Evolutionary conservation across 2,888 invertebrate genomes (phyloP), one percentile per base, ranked within the genome.

Genomic region (Asteroscopus sphinx): DNA sequence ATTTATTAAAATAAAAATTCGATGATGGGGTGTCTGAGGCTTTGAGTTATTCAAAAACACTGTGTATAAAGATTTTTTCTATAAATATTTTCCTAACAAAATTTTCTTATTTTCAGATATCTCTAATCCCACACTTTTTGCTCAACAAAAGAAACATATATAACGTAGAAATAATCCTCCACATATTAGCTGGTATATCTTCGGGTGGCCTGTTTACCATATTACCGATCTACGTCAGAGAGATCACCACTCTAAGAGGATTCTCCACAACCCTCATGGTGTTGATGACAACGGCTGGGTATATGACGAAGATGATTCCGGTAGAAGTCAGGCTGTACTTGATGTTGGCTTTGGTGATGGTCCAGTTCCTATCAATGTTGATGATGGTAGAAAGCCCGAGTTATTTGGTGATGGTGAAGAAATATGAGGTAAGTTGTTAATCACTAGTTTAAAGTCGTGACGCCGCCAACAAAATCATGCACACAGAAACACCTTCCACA

Each of bases 301-400:
- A 89, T 49, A 40, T 86, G 68, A 81, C 86, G 65, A 84, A 81
- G 42, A 44, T 90, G 62, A 75, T 88, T 58, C 61, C 62, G 2
- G 52, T 75, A 2, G 91, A 91, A 40, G 73, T 78, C 1, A 75
- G 88, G 54, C 68, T 87, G 52, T 90, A 86, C 47, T 15, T 89
- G 16, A 85, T 89, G 81, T 77, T 87, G 6, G 87, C 73, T 0
- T 32, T 90, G 41, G 87, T 91, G 26, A 76, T 83, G 52, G 36
- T 84, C 0, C 89, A 92, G 68, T 78, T 90, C 1, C 36, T 90
- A 0, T 70, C 85, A 2, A 75, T 91, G 32, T 51, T 85, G 41
- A 62, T 83, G 30, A 69, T 90, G 39, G 67, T 87, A 1, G 93
- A 93, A 51, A 87, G 90, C 0, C 92, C 93, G 0, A 81, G 84